phyloP scores from a whole-genome alignment of 2,113 vertebrate genomes.

The Podarcis raffonei region DNA sequence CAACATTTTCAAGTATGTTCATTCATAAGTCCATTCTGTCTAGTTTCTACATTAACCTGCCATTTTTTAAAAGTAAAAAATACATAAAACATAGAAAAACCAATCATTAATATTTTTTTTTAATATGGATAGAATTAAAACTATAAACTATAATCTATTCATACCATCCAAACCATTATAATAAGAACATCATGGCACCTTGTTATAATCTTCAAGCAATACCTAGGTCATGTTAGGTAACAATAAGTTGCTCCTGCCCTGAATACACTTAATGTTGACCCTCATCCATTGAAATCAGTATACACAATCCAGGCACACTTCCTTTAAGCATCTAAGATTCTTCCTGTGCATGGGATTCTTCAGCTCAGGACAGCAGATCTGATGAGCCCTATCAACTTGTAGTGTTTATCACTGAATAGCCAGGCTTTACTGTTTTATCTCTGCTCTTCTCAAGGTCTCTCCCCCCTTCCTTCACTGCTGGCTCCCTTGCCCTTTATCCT shows the following conservation, averaged over 20 bases:
- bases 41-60: neutral
- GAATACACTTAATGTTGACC: no score
- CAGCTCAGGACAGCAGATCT: neutral
- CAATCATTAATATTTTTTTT: no score
- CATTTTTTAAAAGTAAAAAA: neutral
- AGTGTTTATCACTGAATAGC: neutral
- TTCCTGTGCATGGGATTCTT: neutral
- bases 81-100: no score
- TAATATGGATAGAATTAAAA: no score
- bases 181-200: no score
- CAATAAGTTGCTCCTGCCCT: no score
- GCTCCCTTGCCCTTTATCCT: neutral
- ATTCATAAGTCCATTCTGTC: neutral
- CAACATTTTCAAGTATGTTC: neutral
- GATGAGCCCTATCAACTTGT: neutral
- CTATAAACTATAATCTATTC: no score
- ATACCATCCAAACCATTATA: no score
- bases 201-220: no score
- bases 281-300: no score
- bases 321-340: neutral
- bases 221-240: no score
- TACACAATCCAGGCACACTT: neutral
- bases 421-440: neutral
- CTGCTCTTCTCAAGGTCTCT: neutral
- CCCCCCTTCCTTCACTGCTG: neutral